phyloP scores from a whole-genome alignment of 2,888 invertebrate genomes.

The Eilema sororculum region DNA sequence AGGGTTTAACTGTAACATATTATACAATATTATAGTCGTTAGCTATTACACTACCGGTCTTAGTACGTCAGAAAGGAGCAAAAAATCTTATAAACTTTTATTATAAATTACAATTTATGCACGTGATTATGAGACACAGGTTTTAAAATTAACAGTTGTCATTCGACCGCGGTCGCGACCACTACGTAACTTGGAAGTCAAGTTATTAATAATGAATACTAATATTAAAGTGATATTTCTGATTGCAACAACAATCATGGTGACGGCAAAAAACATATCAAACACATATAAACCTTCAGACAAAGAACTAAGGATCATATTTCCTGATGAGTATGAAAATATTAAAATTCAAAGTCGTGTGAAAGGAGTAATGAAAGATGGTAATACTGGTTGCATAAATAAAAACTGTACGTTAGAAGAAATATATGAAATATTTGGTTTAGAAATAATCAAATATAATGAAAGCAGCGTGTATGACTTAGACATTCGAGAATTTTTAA shows the following conservation, averaged over 20 bases:
- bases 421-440: slow-evolving; percentile 8
- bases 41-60: not conserved
- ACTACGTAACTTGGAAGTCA: not conserved
- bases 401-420: slow-evolving; percentile 8
- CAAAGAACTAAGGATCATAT: slow-evolving; percentile 7
- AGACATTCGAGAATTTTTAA: not conserved
- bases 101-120: not conserved
- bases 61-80: not conserved
- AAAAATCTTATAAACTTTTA: not conserved
- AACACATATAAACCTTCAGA: slow-evolving; percentile 8
- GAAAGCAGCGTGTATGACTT: no score
- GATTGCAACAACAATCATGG: not conserved
- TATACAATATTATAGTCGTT: not conserved
- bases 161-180: not conserved
- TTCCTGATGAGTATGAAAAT: slow-evolving; percentile 15
- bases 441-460: not conserved
- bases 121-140: not conserved
- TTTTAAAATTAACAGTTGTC: not conserved
- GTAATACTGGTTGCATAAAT: not conserved
- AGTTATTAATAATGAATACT: not conserved
- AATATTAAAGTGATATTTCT: not conserved
- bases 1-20: not conserved
- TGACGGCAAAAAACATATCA: not conserved
- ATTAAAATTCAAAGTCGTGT: not conserved
- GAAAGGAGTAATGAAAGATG: not conserved